Evolutionary conservation across 2,113 vertebrate genomes (phyloP), one percentile per base, ranked within the genome.

Genomic region (Burhinus bistriatus): DNA sequence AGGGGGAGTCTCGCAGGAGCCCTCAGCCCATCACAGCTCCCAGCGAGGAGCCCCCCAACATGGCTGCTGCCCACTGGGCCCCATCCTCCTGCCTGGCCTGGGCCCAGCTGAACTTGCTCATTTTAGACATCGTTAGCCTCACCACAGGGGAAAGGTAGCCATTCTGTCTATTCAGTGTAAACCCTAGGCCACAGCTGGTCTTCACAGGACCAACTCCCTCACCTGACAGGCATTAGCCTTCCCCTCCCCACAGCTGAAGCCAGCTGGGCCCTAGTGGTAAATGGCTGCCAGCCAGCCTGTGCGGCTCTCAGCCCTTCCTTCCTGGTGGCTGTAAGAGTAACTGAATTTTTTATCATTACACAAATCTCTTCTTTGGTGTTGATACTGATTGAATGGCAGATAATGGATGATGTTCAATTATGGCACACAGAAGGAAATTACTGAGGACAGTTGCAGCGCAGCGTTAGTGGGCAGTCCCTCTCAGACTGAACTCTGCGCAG

Each of bases 61-160:
- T 2, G 3, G 36, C 78, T 17, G 20, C 25, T 3, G 1, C 47
- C 32, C 0, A 0, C 8, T 5, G 27, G 4, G 13, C 11, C 38
- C 22, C 64, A 40, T 34, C 18, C 2, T 23, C 38, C 42, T 40
- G 21, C n/a, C 64, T 34, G 18, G 20, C 38, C 49, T 38, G 1
- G 34, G 3, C 30, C 34, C 4, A 1, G 27, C 49, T 30, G 9
- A 42, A 3, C 17, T 6, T 61, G 9, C 26, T 54, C 27, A 11
- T 61, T 62, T 45, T 26, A 17, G 42, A 45, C 30, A 30, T 15
- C 29, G 40, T 38, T 12, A 51, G 5, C 30, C 42, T n/a, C 36
- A 26, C 3, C 34, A 42, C 30, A 52, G 12, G 1, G 7, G 11
- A 55, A 18, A 26, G 47, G 20, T 4, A 69, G 7, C 16, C 19